Evolutionary conservation across 1,140 invertebrate genomes (phyloP).

Genomic region (Lordiphosa stackelbergi): DNA sequence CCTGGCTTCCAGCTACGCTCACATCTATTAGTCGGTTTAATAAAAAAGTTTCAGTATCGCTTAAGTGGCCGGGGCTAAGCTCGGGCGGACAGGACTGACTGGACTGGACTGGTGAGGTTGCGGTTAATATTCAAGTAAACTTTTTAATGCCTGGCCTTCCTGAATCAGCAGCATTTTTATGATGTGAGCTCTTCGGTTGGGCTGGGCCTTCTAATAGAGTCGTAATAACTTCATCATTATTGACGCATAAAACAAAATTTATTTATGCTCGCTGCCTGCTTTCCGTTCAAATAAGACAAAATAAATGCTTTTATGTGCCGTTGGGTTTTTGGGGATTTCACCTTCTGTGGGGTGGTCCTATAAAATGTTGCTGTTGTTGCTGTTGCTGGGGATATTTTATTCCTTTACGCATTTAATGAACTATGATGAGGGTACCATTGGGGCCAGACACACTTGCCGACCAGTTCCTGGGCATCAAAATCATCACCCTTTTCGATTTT

Average conservation of each 20-base stretch:
- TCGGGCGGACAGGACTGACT: not conserved
- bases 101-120: slow-evolving; percentile 28
- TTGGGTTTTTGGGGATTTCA: slow-evolving; percentile 3
- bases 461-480: slow-evolving; percentile 49
- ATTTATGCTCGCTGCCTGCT: slow-evolving; percentile 53
- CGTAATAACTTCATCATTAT: slow-evolving; percentile 76
- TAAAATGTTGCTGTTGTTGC: not conserved
- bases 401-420: slow-evolving; percentile 70
- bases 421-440: slow-evolving; percentile 65
- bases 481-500: slow-evolving; percentile 71
- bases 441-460: slow-evolving; percentile 33
- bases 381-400: slow-evolving; percentile 35
- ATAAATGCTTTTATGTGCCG: slow-evolving; percentile 68
- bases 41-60: slow-evolving; percentile 70
- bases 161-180: slow-evolving; percentile 46
- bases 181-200: slow-evolving; percentile 37
- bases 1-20: slow-evolving; percentile 32
- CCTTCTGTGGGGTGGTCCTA: not conserved
- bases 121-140: slow-evolving; percentile 65
- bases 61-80: slow-evolving; percentile 49
- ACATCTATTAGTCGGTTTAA: slow-evolving; percentile 57
- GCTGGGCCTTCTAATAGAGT: slow-evolving; percentile 63
- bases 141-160: slow-evolving; percentile 63
- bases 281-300: slow-evolving; percentile 54
- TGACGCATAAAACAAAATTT: slow-evolving; percentile 75